These are phyloP conservation scores for Tetropium fuscum DNA, from an alignment of 2,888 invertebrate genomes.

Conservation along the genomic window DNA sequence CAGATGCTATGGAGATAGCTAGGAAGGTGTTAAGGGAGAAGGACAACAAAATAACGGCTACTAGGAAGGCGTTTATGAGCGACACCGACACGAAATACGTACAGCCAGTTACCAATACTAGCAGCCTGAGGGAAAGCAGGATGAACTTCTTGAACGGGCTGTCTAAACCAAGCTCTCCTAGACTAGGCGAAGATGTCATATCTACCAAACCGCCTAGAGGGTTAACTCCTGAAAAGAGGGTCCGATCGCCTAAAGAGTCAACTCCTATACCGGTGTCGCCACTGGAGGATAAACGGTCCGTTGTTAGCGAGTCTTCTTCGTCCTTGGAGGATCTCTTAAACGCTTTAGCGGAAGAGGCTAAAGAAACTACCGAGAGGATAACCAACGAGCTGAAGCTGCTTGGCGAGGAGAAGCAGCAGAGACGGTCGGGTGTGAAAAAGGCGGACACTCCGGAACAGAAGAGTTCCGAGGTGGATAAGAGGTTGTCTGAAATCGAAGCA, in stretches of 20 bases:
- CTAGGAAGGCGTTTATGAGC: constrained; percentile 62
- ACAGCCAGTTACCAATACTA: constrained; percentile 46
- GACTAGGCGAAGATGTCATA: constrained; percentile 46
- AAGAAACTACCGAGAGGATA: constrained; percentile 76
- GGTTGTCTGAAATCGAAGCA: constrained; percentile 62
- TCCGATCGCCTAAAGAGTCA: constrained; percentile 53
- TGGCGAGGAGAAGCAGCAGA: constrained; percentile 47
- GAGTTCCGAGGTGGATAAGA: constrained; percentile 35
- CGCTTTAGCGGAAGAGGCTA: constrained; percentile 80
- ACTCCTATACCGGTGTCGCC: constrained; percentile 52
- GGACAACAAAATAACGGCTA: constrained; percentile 59
- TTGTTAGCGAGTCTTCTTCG: constrained; percentile 37
- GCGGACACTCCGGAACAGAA: constrained; percentile 65
- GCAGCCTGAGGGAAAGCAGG: constrained; percentile 61
- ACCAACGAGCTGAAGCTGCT: constrained; percentile 71
- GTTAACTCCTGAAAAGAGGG: constrained; percentile 52
- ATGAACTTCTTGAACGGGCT: constrained; percentile 60
- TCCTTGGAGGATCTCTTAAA: constrained; percentile 79
- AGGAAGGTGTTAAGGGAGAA: constrained; percentile 63
- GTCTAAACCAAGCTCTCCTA: constrained; percentile 44
- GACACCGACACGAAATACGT: constrained; percentile 59
- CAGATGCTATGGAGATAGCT: constrained; percentile 66
- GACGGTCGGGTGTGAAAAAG: constrained; percentile 25
- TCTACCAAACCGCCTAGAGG: constrained; percentile 57
- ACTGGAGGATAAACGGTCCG: constrained; percentile 43